Evolutionary conservation across 2,888 invertebrate species (phyloP), one percentile per base, ranked within the genome.

Genomic region (Lymantria dispar): DNA sequence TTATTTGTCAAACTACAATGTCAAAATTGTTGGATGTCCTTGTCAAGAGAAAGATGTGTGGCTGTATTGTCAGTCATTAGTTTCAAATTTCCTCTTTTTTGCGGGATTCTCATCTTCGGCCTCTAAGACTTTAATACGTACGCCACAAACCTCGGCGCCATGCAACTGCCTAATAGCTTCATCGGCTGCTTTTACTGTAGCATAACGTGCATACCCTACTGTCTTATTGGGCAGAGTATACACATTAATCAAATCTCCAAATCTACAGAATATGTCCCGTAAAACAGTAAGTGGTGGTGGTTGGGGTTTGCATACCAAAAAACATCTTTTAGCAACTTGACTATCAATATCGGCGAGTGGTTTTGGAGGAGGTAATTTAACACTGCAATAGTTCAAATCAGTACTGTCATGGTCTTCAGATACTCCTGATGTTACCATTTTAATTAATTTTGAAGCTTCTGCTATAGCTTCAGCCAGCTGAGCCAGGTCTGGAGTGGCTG

Each of bases 121-220:
- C 78, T 96, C 95, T 83, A 98, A 89, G 7, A 98, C 98, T 91
- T 98, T 96, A 47, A 98, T 91, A 56, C 97, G 93, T 22, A 96
- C 94, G 22, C 97, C 97, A 70, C 95, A 96, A 52, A 98, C 93
- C 80, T 97, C 97, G 54, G 97, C 96, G 9, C 97, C 98, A 77
- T 98, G 97, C 43, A 98, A 84, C 0, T 58, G 60, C 43, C 50
- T 69, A 43, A 96, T 95, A 0, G 97, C 97, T 67, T 93, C 92
- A 62, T 94, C 93, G 0, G 98, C 98, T 56, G 96, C 94, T 38
- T 94, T 93, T 47, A 91, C 92, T 44, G 92, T 92, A 3, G 97
- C 95, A 85, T 96, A 98, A 72, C 97, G 96, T 7, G 97, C 98
- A 85, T 97, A 98, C 0, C 98, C 98, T 83, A 97, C 98, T 72